phyloP scores from a whole-genome alignment of 35 echinoderm and acorn worm genomes.

The Apostichopus japonicus region DNA sequence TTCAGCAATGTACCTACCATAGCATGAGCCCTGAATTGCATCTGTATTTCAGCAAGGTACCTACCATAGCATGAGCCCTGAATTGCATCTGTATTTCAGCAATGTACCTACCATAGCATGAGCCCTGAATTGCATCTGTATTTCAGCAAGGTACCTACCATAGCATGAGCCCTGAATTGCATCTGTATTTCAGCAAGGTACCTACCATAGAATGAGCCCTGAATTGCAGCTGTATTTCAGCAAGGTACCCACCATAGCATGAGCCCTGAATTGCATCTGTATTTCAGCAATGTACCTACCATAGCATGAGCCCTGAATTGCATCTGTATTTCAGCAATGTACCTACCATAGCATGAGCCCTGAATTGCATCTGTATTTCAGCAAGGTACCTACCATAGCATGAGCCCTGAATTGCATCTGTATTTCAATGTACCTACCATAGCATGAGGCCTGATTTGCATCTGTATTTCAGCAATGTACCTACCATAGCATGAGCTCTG shows the following conservation, averaged over 20 bases:
- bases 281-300: constrained; percentile 55
- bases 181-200: constrained; percentile 57
- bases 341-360: constrained; percentile 86
- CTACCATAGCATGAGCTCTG: too few relatives aligned
- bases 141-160: constrained; percentile 59
- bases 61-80: constrained; percentile 73
- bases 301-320: constrained; percentile 83
- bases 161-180: constrained; percentile 80
- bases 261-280: constrained; percentile 81
- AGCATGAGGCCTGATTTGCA: constrained; percentile 75
- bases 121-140: constrained; percentile 79
- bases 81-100: constrained; percentile 79
- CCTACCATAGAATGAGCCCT: constrained; percentile 87
- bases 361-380: constrained; percentile 82
- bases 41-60: too few relatives aligned
- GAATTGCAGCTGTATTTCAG: constrained; percentile 79
- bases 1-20: too few relatives aligned
- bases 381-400: constrained; percentile 66
- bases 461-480: too few relatives aligned
- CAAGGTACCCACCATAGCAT: constrained; percentile 72
- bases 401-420: constrained; percentile 85
- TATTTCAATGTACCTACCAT: constrained; percentile 63
- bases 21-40: too few relatives aligned
- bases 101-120: constrained; percentile 78
- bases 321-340: constrained; percentile 61